A percentile compares a stretch with the other conserved stretches of the same genome.
Evolutionary conservation across 2,888 invertebrate species (phyloP).

Genomic region (Heliconius hortense): DNA sequence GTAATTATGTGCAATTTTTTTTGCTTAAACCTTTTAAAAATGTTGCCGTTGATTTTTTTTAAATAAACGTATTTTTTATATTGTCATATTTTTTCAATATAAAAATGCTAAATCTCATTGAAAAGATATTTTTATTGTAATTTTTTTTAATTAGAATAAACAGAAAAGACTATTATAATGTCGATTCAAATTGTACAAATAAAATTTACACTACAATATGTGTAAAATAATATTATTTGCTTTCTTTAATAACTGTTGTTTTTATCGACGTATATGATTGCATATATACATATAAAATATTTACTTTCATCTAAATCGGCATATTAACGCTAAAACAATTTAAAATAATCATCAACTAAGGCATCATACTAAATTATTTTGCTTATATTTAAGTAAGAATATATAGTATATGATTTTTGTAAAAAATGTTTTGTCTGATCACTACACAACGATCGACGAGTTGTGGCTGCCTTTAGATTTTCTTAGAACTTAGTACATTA

Average conservation of each 20-base stretch:
- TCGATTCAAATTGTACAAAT: too few species aligned
- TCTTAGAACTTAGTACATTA: neutral
- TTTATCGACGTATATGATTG: neutral
- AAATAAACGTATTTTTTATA: neutral
- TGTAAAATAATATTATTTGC: too few species aligned
- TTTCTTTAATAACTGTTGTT: too few species aligned
- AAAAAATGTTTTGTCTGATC: conserved; percentile 8
- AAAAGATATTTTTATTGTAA: too few species aligned
- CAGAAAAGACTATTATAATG: too few species aligned
- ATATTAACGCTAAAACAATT: neutral
- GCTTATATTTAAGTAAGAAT: neutral
- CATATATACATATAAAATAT: neutral
- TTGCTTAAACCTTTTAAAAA: neutral
- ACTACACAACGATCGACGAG: neutral
- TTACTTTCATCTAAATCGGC: neutral
- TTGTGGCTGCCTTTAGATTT: neutral
- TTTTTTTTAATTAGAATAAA: too few species aligned
- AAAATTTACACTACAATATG: too few species aligned
- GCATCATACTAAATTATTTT: conserved; percentile 7
- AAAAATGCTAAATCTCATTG: too few species aligned
- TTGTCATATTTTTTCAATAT: too few species aligned
- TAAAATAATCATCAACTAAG: neutral
- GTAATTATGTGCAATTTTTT: conserved; percentile 17
- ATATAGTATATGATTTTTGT: conserved; percentile 3
- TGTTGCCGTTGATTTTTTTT: conserved; percentile 2